phyloP scores from a whole-genome alignment of 2,888 invertebrate genomes.

The Mythimna albipuncta region DNA sequence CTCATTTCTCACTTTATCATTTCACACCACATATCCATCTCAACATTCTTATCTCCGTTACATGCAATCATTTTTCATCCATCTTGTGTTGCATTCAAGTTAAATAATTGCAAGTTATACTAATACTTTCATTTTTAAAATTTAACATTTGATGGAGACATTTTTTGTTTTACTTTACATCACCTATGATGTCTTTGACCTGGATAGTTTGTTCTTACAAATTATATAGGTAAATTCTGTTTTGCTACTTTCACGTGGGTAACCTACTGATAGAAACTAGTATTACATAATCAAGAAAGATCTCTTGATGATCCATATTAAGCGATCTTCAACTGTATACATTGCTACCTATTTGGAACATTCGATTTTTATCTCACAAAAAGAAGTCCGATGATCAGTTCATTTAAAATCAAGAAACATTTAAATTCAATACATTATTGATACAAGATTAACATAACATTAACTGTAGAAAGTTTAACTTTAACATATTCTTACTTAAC shows the following conservation, averaged over 20 bases:
- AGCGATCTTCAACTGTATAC: neutral
- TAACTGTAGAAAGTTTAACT: conserved; percentile 45
- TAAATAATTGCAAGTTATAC: too few species aligned
- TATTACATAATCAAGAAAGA: neutral
- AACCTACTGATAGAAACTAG: neutral
- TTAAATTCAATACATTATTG: conserved; percentile 11
- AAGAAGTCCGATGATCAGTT: conserved; percentile 2
- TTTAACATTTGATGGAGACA: too few species aligned
- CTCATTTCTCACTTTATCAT: too few species aligned
- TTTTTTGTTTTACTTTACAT: too few species aligned
- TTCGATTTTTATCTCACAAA: conserved; percentile 20
- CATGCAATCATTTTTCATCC: too few species aligned
- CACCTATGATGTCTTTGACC: too few species aligned
- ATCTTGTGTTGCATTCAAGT: too few species aligned
- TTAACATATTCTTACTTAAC: conserved; percentile 30
- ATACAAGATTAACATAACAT: conserved; percentile 38
- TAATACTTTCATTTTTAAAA: too few species aligned
- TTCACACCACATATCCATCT: too few species aligned
- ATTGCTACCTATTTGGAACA: neutral
- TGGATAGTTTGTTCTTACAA: neutral
- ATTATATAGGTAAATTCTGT: too few species aligned
- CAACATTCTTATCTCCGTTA: too few species aligned
- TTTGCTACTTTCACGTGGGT: too few species aligned
- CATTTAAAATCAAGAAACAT: conserved; percentile 26
- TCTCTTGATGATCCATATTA: conserved; percentile 3